Conservation (phyloP, 2,888 invertebrate genomes). For the Papilio protenor region DNA sequence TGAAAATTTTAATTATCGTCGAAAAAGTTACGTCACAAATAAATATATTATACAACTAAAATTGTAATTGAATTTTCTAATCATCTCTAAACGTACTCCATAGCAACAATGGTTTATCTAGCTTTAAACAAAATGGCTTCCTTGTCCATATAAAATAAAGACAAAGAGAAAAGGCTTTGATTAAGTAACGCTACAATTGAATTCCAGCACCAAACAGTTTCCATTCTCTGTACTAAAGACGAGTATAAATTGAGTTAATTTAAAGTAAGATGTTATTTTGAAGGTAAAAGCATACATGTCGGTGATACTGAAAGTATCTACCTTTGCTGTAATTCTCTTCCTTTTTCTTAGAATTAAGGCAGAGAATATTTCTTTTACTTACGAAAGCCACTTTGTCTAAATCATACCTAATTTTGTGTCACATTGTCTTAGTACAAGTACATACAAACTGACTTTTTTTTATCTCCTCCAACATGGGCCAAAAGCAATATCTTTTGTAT, state of each 20-base stretch:
- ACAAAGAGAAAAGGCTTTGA: slow-evolving; percentile 20
- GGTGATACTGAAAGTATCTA: background rate
- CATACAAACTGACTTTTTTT: background rate
- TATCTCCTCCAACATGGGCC: background rate
- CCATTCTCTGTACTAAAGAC: background rate
- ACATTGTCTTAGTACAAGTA: background rate
- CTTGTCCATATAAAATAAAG: slow-evolving; percentile 4
- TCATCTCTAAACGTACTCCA: background rate
- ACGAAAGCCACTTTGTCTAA: background rate
- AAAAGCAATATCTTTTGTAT: too few species aligned
- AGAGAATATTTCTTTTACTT: background rate
- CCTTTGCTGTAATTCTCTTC: background rate
- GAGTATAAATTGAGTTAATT: slow-evolving; percentile 21
- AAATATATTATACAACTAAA: background rate
- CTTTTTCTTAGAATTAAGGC: background rate
- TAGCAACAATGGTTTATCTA: background rate
- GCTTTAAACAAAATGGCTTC: background rate
- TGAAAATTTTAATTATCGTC: background rate
- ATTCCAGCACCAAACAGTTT: background rate
- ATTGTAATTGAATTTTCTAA: too few species aligned
- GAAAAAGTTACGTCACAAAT: background rate
- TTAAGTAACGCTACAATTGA: slow-evolving; percentile 26
- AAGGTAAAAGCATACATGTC: background rate
- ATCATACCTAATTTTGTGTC: background rate
- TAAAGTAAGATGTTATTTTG: slow-evolving; percentile 3